Conservation (phyloP, 2,888 invertebrate species). For the Loripinus fragilis region DNA sequence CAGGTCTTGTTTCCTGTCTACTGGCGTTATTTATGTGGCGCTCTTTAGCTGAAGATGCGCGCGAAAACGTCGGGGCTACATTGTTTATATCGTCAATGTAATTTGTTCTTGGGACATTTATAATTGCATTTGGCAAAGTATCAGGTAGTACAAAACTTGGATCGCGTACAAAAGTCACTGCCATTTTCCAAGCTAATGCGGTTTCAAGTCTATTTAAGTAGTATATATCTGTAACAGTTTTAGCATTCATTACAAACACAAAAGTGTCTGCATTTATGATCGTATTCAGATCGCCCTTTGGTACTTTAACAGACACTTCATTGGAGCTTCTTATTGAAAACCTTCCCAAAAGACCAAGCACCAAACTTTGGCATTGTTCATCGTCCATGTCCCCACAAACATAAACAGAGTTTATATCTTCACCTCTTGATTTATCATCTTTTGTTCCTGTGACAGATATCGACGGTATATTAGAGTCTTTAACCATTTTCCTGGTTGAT, state of each 20-base stretch:
- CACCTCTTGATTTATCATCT: neutral
- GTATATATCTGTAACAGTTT: constrained; percentile 24
- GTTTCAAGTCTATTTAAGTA: constrained; percentile 38
- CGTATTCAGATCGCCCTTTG: neutral
- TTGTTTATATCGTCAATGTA: neutral
- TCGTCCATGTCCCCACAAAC: constrained; percentile 16
- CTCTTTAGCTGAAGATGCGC: neutral
- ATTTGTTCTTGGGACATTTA: neutral
- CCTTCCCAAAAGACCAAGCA: constrained; percentile 9
- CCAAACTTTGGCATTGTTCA: constrained; percentile 16
- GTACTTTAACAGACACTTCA: neutral
- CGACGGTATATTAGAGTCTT: constrained; percentile 2
- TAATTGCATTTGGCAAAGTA: constrained; percentile 45
- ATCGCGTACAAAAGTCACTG: constrained; percentile 48
- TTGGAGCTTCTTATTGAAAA: neutral
- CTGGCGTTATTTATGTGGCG: neutral
- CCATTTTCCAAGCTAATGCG: constrained; percentile 37
- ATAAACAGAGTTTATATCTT: neutral
- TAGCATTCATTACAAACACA: constrained; percentile 35
- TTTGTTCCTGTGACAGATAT: constrained; percentile 9
- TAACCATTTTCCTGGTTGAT: neutral
- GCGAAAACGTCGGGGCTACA: neutral
- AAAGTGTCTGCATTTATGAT: constrained; percentile 19
- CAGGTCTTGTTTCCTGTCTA: neutral
- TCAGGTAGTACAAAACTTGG: constrained; percentile 43